Evolutionary conservation across 2,888 invertebrate genomes (phyloP), one percentile per base, ranked within the genome.

Genomic region (Eumacrocentrus americanus): DNA sequence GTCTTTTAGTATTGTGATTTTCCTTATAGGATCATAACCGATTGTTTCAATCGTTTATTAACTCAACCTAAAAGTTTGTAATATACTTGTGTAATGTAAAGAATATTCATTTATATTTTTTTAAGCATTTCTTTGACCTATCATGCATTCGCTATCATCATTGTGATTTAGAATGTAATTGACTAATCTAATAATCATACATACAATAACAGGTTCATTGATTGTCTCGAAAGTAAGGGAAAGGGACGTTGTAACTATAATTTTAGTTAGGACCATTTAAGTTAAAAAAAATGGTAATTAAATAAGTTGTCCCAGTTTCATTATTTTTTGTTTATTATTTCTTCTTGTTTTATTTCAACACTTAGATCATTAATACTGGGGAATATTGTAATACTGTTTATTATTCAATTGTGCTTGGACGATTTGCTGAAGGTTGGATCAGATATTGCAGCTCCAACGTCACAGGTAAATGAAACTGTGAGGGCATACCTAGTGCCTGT

Each of bases 391-490:
- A n/a, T n/a, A n/a, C n/a, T n/a, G n/a, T n/a, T n/a, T n/a, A n/a
- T n/a, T n/a, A n/a, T n/a, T n/a, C n/a, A n/a, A n/a, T n/a, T n/a
- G n/a, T n/a, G n/a, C n/a, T n/a, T n/a, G n/a, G n/a, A n/a, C n/a
- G 48, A 46, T 51, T 67, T 67, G 12, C 64, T 64, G 29, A 72
- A 67, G 44, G 71, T 74, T 2, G 86, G 86, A 79, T 91, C 89
- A 52, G 83, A 79, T 72, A 92, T 90, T 18, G 88, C 88, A 75
- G 84, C 85, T 42, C 83, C 81, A 54, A 84, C 81, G 81, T 94
- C 88, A 82, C 94, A 94, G 3, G 94, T 94, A 78, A 95, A 95
- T 44, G 94, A 91, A 51, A 95, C 88, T 0, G 93, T 94, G 66
- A 94, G 84, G 3, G 94, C 93, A 80, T 89, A 94, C 74, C 94